Evolutionary conservation across 2,888 invertebrate genomes (phyloP), one percentile per base, ranked within the genome.

Genomic region (Dione vanillae): DNA sequence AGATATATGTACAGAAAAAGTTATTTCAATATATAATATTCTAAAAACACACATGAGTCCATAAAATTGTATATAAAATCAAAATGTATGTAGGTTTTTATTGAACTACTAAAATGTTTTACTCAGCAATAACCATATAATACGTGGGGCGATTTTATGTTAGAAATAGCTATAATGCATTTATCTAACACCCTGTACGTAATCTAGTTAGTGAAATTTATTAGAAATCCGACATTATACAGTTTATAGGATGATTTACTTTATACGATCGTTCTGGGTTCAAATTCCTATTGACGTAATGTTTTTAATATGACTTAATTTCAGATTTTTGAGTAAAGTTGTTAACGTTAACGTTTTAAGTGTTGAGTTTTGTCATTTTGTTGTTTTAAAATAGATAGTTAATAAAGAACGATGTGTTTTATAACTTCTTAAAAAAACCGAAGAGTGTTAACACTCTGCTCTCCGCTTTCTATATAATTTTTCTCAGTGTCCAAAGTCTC

Each of bases 21-120:
- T n/a, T n/a, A n/a, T n/a, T n/a, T n/a, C n/a, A n/a, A n/a, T n/a
- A 16, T 27, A 27, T 8, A 43, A 43, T 59, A 20, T 43, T 59
- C 37, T 11, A 37, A 45, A n/a, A 45, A n/a, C n/a, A 14, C 61
- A 61, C 27, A 27, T 61, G 61, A 12, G 35, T 49, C 16, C 64
- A 49, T 64, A 47, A 49, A 62, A 64, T 47, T 6, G 27, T 19
- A 16, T 64, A 47, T 14, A 64, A 64, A 49, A 61, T 61, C 11
- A 45, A 40, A 64, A 51, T 16, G 49, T 49, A 66, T 37, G 49
- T 51, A 58, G 16, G 56, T 51, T 67, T 73, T 71, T 71, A 71
- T 70, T 41, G 54, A 35, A 12, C 41, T 59, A 71, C 54, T 74
- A 74, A 74, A 74, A 71, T 58, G 59, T 5, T 67, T 73, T 67